Evolutionary conservation across 2,113 vertebrate genomes (phyloP).

Genomic region (Corvus cornix): DNA sequence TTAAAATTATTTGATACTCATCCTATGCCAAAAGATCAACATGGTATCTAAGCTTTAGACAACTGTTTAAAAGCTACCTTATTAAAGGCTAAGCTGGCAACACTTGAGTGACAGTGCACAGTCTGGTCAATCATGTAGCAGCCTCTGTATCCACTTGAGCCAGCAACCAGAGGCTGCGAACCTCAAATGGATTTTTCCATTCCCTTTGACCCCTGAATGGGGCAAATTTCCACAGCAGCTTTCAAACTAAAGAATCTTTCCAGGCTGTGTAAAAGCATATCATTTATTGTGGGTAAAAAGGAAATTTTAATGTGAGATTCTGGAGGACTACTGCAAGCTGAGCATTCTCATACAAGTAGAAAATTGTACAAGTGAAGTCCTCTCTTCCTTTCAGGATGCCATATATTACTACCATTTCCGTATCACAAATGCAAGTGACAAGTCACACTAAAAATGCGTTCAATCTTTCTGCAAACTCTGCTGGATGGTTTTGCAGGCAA

Average conservation of each 20-base stretch:
- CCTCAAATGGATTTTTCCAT: background rate
- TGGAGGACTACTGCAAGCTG: background rate
- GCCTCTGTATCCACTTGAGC: background rate
- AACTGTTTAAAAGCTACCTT: background rate
- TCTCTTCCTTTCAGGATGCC: background rate
- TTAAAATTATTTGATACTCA: background rate
- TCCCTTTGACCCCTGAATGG: background rate
- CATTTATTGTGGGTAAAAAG: background rate
- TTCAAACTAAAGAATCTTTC: background rate
- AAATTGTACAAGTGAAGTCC: background rate
- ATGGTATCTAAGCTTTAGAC: background rate
- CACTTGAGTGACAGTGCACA: too few relatives aligned
- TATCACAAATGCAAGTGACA: background rate
- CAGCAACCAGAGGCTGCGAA: accelerated
- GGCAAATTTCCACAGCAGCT: background rate
- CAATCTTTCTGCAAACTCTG: background rate
- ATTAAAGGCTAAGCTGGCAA: background rate
- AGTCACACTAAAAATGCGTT: background rate
- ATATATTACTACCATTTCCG: background rate
- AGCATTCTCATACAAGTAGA: background rate
- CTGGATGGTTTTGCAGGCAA: background rate
- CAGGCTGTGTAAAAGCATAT: background rate
- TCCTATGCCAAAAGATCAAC: background rate
- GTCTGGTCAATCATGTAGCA: background rate
- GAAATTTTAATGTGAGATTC: background rate